Evolutionary conservation across 2,888 invertebrate species (phyloP).

Genomic region (Drosophila kambysellisi): DNA sequence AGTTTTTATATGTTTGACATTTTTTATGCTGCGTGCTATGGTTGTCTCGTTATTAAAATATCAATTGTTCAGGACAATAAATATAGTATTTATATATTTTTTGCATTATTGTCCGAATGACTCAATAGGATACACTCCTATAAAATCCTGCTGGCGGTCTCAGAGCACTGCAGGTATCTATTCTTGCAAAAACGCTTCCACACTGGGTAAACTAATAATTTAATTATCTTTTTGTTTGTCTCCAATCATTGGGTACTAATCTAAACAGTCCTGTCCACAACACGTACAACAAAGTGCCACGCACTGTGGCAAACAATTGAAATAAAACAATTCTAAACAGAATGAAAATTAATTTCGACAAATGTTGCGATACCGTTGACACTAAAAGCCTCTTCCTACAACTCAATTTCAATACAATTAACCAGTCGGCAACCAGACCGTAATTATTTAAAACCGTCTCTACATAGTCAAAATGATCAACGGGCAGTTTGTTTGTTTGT

Average conservation of each 20-base stretch:
- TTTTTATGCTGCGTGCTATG: neutral
- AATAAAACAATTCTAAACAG: slow-evolving; percentile 41
- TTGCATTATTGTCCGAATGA: neutral
- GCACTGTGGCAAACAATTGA: slow-evolving; percentile 25
- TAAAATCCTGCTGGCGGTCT: neutral
- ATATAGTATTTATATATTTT: neutral
- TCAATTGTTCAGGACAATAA: neutral
- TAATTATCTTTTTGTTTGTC: slow-evolving; percentile 35
- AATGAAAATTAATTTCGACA: slow-evolving; percentile 36
- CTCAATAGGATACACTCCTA: neutral
- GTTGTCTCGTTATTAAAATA: neutral
- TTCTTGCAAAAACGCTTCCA: too few species aligned
- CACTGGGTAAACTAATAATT: slow-evolving; percentile 10
- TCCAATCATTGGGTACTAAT: slow-evolving; percentile 29
- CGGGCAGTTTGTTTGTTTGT: slow-evolving; percentile 10
- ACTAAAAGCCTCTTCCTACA: slow-evolving; percentile 13
- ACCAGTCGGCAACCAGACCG: slow-evolving; percentile 1
- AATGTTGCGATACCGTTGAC: slow-evolving; percentile 16
- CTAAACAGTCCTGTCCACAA: slow-evolving; percentile 21
- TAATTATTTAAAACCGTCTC: slow-evolving; percentile 47
- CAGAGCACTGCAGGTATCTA: neutral
- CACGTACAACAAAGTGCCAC: neutral
- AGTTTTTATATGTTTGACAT: neutral
- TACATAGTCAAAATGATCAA: slow-evolving; percentile 19
- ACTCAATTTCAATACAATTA: slow-evolving; percentile 20